Evolutionary conservation across 2,797 vertebrate genomes (phyloP).

Genomic region (Parauchenoglanis ngamensis): DNA sequence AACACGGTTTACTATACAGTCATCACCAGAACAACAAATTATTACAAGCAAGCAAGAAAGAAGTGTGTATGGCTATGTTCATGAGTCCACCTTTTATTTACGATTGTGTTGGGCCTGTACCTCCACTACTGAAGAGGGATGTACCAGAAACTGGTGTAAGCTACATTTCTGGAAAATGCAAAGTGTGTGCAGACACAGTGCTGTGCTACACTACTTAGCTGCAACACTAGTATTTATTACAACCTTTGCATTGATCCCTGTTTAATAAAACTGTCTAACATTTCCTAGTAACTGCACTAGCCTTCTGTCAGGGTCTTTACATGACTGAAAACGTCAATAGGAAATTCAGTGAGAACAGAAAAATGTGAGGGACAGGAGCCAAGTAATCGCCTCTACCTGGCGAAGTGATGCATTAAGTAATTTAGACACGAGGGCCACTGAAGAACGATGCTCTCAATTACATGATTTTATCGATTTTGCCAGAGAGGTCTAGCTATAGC

Average conservation of each 20-base stretch:
- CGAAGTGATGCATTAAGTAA: conserved; percentile 41
- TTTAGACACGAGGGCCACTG: conserved; percentile 33
- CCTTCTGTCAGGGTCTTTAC: conserved; percentile 10
- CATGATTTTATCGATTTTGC: conserved; percentile 35
- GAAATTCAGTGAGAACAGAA: conserved; percentile 8
- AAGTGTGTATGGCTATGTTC: neutral
- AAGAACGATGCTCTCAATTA: conserved; percentile 42
- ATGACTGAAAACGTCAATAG: conserved; percentile 24
- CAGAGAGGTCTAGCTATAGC: conserved; percentile 13
- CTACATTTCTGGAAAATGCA: conserved; percentile 4
- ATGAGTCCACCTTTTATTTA: neutral
- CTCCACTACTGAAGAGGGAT: neutral
- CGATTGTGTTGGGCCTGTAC: neutral
- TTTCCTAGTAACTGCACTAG: conserved; percentile 3
- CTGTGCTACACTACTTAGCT: neutral
- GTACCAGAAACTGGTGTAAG: neutral
- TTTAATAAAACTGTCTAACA: conserved; percentile 30
- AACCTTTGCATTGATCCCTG: conserved; percentile 23
- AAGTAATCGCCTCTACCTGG: conserved; percentile 39
- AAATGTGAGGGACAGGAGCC: conserved; percentile 15
- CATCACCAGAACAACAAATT: neutral
- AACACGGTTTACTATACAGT: neutral
- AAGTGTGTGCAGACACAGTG: neutral
- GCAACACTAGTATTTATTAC: conserved; percentile 10
- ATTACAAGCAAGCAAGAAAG: neutral